These are phyloP conservation scores for Smithornis capensis DNA, from an alignment of 2,113 vertebrate species.

Conservation along the genomic window DNA sequence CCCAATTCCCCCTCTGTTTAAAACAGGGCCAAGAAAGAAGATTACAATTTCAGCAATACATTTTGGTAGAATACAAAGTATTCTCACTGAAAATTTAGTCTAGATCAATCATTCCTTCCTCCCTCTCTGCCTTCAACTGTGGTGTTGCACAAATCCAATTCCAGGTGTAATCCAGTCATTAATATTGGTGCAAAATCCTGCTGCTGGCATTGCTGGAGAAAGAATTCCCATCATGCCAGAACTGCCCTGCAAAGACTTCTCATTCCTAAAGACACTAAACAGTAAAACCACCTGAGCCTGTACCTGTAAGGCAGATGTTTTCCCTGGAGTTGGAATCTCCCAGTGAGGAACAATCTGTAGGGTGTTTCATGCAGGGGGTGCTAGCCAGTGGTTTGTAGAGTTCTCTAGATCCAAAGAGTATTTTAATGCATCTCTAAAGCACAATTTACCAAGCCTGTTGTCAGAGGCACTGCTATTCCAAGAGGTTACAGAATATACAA, in stretches of 20 bases:
- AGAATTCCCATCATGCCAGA: not conserved
- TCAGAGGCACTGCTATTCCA: not conserved
- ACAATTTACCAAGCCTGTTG: rapidly evolving
- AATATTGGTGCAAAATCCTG: not conserved
- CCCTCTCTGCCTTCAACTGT: not conserved
- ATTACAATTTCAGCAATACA: not conserved
- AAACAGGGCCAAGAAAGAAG: not conserved
- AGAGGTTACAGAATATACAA: not conserved
- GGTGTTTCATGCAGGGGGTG: not conserved
- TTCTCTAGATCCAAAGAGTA: not conserved
- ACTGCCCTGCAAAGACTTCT: not conserved
- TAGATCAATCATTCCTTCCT: not conserved
- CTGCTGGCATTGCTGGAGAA: not conserved
- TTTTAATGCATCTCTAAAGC: not conserved
- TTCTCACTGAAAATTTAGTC: not conserved
- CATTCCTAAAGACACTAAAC: not conserved
- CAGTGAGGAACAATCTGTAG: not conserved
- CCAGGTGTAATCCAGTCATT: not conserved
- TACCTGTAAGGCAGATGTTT: not conserved
- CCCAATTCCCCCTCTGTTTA: not conserved
- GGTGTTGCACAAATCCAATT: not conserved
- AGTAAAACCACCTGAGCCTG: not conserved
- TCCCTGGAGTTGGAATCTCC: not conserved
- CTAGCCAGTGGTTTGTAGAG: not conserved
- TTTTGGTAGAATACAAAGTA: not conserved